Percentiles rank a stretch among this genome's conserved stretches.
phyloP scores from a whole-genome alignment of 64 coral and sea anemone genomes.

The Montipora foliosa region DNA sequence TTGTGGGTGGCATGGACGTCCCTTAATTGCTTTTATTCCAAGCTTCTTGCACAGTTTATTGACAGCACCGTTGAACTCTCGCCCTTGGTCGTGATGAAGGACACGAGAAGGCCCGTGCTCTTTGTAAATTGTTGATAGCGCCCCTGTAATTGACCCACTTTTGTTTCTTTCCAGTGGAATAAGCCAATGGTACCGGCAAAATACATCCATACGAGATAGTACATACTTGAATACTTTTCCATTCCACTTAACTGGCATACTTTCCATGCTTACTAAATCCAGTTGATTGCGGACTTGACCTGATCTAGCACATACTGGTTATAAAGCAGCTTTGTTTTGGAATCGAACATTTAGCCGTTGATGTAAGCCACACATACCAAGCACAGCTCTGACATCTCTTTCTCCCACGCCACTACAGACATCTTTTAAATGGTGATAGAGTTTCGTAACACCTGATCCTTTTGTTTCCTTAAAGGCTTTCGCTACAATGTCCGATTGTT shows the following conservation, averaged over 20 bases:
- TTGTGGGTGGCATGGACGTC: slow-evolving; percentile 34
- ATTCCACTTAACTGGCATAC: slow-evolving; percentile 11
- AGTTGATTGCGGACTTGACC: slow-evolving; percentile 59
- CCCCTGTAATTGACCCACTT: no score
- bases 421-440: slow-evolving; percentile 69
- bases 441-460: slow-evolving; percentile 63
- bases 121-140: no score
- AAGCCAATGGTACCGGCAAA: background rate
- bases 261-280: slow-evolving; percentile 64
- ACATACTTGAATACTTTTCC: slow-evolving; percentile 57
- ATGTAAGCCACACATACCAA: slow-evolving; percentile 50
- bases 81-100: slow-evolving; percentile 28
- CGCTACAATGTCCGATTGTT: slow-evolving; percentile 16
- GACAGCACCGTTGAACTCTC: slow-evolving; percentile 22
- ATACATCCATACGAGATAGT: slow-evolving; percentile 38
- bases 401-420: slow-evolving; percentile 61
- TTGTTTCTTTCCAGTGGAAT: no score
- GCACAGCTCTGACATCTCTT: slow-evolving; percentile 60
- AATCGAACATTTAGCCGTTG: slow-evolving; percentile 68
- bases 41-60: slow-evolving; percentile 24
- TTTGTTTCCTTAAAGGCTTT: slow-evolving; percentile 50
- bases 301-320: slow-evolving; percentile 35
- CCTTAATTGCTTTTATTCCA: slow-evolving; percentile 13
- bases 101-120: background rate
- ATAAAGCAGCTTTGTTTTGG: slow-evolving; percentile 57